These are phyloP conservation scores for Menidia menidia DNA, from an alignment of 2,797 vertebrate genomes.

Conservation along the genomic window DNA sequence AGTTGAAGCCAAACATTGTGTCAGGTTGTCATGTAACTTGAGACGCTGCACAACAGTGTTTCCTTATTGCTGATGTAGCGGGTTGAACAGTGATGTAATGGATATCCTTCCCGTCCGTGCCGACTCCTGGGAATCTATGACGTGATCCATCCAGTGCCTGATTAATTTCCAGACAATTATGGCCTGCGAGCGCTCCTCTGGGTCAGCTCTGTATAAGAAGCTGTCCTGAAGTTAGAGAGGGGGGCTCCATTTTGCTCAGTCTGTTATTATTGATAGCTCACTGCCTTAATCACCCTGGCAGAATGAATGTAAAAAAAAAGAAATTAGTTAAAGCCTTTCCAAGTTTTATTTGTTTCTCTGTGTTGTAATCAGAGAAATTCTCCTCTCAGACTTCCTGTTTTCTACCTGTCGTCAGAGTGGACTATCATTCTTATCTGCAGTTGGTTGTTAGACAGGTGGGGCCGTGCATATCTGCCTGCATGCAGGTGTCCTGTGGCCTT, in stretches of 20 bases:
- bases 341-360: not conserved
- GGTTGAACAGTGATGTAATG: conserved; percentile 52
- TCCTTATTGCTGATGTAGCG: conserved; percentile 46
- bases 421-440: conserved; percentile 34
- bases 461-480: conserved; percentile 24
- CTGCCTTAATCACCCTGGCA: not conserved
- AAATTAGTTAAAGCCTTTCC: not conserved
- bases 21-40: conserved; percentile 10
- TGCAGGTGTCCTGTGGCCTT: conserved; percentile 68
- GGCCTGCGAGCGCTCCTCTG: conserved; percentile 11
- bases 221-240: conserved; percentile 24
- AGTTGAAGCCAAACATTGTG: not conserved
- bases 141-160: conserved; percentile 21
- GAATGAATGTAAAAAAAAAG: not conserved
- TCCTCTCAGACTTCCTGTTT: conserved; percentile 2
- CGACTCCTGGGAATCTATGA: conserved; percentile 37
- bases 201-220: conserved; percentile 1
- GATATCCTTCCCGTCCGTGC: conserved; percentile 43
- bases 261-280: conserved; percentile 2
- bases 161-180: conserved; percentile 27
- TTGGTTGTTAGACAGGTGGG: conserved; percentile 26
- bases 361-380: conserved; percentile 4
- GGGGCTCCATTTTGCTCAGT: conserved; percentile 23
- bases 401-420: conserved; percentile 15
- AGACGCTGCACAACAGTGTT: conserved; percentile 26